Evolutionary conservation across 2,113 vertebrate species (phyloP).

Genomic region (Bubalus kerabau): DNA sequence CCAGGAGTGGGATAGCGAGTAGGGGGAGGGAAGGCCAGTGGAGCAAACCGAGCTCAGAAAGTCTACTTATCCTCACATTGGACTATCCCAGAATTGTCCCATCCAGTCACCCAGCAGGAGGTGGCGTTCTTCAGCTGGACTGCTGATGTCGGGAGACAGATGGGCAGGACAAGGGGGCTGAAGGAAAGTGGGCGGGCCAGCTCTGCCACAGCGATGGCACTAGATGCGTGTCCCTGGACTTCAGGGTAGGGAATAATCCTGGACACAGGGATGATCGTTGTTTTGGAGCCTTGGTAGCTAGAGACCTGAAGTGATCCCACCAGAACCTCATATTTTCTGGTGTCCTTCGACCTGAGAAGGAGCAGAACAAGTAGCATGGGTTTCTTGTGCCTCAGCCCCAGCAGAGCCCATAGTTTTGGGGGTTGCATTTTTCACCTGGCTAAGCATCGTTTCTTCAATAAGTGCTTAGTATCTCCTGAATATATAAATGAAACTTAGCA

Average conservation of each 20-base stretch:
- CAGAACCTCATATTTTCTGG: neutral
- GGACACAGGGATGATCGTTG: neutral
- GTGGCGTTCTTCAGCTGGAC: neutral
- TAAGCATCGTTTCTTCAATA: neutral
- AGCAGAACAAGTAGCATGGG: neutral
- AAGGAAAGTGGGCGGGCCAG: neutral
- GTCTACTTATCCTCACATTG: neutral
- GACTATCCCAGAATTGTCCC: neutral
- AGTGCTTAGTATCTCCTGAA: neutral
- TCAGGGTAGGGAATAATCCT: neutral
- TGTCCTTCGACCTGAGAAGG: neutral
- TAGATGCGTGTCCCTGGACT: neutral
- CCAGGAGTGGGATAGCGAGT: neutral
- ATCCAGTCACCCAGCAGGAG: slow-evolving; percentile 11
- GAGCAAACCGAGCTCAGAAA: neutral
- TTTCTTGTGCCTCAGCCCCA: neutral
- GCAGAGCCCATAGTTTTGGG: neutral
- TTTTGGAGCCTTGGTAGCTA: neutral
- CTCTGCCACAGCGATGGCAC: neutral
- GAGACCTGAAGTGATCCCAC: neutral
- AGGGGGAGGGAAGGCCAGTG: neutral
- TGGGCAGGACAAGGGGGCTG: neutral
- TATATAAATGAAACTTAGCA: neutral
- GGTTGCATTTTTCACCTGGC: neutral
- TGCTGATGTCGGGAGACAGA: neutral